Evolutionary conservation across 2,113 vertebrate genomes (phyloP), one percentile per base, ranked within the genome.

Genomic region (Mormyrus lacerda): DNA sequence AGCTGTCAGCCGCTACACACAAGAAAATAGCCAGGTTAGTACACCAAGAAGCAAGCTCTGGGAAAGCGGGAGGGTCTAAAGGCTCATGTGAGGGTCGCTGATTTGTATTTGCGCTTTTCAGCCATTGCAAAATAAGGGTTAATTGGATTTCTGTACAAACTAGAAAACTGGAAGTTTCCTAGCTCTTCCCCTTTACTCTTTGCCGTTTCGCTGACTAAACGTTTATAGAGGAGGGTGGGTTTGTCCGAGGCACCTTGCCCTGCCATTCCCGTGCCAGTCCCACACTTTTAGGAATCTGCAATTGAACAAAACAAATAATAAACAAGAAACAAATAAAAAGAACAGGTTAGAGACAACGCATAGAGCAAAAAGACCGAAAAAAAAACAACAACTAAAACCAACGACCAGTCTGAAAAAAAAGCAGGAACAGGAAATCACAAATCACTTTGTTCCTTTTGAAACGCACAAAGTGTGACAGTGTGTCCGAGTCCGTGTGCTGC

Each of bases 211-310:
- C 91, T 91, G 91, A 91, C 89, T 85, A 91, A 92, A 89, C 61
- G 79, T 85, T 89, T 91, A 92, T 92, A 92, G 90, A 92, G 84
- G 89, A 39, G 84, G 90, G 91, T 91, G 91, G 91, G 94, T 96
- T 92, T 95, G 95, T 96, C 94, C 95, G 87, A 94, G 94, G 94
- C 96, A 96, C 96, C 96, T 97, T 96, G 95, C 96, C 97, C 95
- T 94, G 95, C 94, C 94, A 94, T 95, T 96, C 96, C 94, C 94
- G 95, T 93, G 94, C 94, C 94, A 94, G 95, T 93, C 93, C 94
- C 95, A 93, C 94, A 93, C 95, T 96, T 96, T 97, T 98, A 99
- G 96, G 97, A 96, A 98, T 98, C 98, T 99, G 97, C 91, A 96
- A 97, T 94, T 94, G 93, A 91, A 88, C 89, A 92, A 93, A 93